Base-by-base conservation (phyloP, 1,140 invertebrate species). In the Bradynema listronoti region DNA sequence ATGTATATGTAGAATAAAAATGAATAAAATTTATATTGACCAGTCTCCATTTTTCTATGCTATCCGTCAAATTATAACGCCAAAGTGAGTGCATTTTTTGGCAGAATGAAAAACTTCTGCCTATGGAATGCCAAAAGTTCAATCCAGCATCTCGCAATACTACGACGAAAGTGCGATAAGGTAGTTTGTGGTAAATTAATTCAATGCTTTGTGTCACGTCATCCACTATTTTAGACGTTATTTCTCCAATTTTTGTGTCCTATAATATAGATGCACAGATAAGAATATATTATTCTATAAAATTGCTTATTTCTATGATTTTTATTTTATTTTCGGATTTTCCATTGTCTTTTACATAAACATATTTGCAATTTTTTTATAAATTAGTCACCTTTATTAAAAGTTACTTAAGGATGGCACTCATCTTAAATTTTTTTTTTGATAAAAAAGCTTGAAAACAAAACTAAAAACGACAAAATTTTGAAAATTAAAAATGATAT, bases 11-110 rank as follows among this genome's bases (percentile, higher is more conserved):
- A 3, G 27, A 3, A 4, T 9, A 43, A 25, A 52, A 36, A 41
- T 16, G 11, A 55, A 14, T 14, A 24, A 60, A 9, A 22, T 65
- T 62, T n/a, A 46, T 45, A 36, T 63, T 29, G 27, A 19, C 16
- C 14, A 25, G 14, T 45, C 63, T 24, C 19, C 25, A 3, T 55
- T 55, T 19, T 47, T 32, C 0, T n/a, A 25, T 52, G 32, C 39
- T n/a, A n/a, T n/a, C n/a, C n/a, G n/a, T n/a, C n/a, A n/a, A n/a
- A 51, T 63, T 16, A 14, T 34, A 25, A 6, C 41, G 64, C 63
- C 63, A 63, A 6, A 56, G n/a, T 5, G 50, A 29, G 9, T 58
- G 49, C 51, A 63, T 63, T 32, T 63, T 65, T 22, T 63, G 11
- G 27, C 61, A 63, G 22, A 63, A 63, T 0, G 34, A 22, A 34